These are phyloP conservation scores for Ellobius talpinus DNA, from an alignment of 2,113 vertebrate species.

Conservation along the genomic window DNA sequence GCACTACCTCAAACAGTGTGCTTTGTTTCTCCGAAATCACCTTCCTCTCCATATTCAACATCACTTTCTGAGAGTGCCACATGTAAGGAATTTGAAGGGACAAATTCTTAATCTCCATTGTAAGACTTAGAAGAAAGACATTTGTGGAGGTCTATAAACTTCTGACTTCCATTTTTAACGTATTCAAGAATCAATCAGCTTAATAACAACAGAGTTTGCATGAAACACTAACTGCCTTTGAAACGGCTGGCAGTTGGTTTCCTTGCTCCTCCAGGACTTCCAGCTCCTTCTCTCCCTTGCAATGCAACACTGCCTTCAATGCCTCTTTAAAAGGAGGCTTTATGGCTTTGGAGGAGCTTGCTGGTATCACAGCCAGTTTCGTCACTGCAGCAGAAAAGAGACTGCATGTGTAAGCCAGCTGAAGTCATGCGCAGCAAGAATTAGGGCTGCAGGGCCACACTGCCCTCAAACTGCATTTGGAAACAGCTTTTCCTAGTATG, in stretches of 20 bases:
- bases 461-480: slow-evolving; percentile 78
- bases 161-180: slow-evolving; percentile 61
- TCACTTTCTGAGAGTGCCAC: not conserved
- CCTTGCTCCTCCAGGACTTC: slow-evolving; percentile 35
- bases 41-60: slow-evolving; percentile 49
- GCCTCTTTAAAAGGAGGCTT: slow-evolving; percentile 76
- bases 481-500: slow-evolving; percentile 75
- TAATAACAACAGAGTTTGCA: not conserved
- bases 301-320: slow-evolving; percentile 55
- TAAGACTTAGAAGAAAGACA: slow-evolving; percentile 55
- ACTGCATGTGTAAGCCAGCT: slow-evolving; percentile 81
- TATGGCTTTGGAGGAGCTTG: slow-evolving; percentile 79
- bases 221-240: slow-evolving; percentile 57
- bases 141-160: slow-evolving; percentile 45
- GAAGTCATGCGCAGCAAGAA: slow-evolving; percentile 80
- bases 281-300: not conserved
- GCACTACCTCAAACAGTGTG: not conserved
- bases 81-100: not conserved
- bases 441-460: slow-evolving; percentile 57
- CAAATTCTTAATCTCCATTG: not conserved
- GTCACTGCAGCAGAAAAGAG: slow-evolving; percentile 85
- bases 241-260: slow-evolving; percentile 65
- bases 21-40: not conserved
- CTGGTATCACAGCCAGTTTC: slow-evolving; percentile 87
- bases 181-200: slow-evolving; percentile 51